Conservation (phyloP, 2,888 invertebrate species). For the Eledone cirrhosa region DNA sequence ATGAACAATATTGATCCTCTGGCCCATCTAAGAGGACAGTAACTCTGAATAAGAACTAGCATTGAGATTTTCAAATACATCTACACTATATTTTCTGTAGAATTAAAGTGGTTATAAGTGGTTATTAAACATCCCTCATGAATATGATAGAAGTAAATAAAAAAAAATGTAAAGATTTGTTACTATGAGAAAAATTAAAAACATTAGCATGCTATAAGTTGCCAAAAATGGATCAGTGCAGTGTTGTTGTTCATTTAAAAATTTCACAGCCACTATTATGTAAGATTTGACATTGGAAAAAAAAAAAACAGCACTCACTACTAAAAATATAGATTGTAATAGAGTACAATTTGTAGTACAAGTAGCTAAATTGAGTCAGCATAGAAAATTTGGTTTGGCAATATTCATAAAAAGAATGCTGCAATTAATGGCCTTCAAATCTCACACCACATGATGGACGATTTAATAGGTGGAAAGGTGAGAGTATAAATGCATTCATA, state of each 20-base stretch:
- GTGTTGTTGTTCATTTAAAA: background rate
- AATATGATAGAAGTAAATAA: background rate
- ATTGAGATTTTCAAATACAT: no score
- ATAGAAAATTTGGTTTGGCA: background rate
- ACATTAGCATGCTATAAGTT: background rate
- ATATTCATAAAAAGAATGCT: background rate
- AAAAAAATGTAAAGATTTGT: constrained; percentile 14
- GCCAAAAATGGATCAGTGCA: background rate
- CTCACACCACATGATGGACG: background rate
- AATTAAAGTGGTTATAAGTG: no score
- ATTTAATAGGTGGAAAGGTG: background rate
- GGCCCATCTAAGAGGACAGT: no score
- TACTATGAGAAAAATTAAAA: background rate
- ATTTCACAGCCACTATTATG: background rate
- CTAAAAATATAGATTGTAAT: background rate
- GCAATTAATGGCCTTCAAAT: background rate
- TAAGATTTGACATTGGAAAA: background rate
- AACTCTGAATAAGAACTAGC: no score
- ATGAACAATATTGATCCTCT: no score
- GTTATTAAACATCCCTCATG: no score
- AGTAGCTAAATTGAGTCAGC: background rate
- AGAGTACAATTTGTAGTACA: background rate
- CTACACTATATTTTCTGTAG: no score
- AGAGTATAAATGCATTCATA: background rate
- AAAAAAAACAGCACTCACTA: background rate